Conservation (phyloP, 2,113 vertebrate species). For the Caranx ignobilis region DNA sequence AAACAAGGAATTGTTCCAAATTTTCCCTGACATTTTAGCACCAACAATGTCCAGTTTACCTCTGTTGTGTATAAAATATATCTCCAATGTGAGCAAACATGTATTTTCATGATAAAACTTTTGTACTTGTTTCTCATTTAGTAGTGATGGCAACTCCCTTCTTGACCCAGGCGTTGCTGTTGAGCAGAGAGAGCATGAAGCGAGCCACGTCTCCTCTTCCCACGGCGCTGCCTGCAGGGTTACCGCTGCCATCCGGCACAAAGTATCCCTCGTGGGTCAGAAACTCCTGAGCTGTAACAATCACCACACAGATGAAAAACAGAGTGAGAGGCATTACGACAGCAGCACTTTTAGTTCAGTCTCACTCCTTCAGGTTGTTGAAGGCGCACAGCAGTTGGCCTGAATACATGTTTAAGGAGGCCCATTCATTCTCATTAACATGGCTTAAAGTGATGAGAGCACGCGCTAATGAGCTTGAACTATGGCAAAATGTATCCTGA, state of each 20-base stretch:
- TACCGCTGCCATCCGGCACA: constrained; percentile 71
- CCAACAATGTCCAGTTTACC: not conserved
- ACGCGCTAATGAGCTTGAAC: constrained; percentile 26
- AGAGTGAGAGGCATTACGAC: not conserved
- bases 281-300: constrained; percentile 80
- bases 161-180: constrained; percentile 80
- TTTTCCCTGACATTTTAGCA: no score
- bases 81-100: not conserved
- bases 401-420: not conserved
- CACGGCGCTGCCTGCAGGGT: constrained; percentile 62
- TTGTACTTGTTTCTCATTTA: constrained; percentile 59
- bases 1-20: no score
- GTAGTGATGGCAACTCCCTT: constrained; percentile 80
- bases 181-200: constrained; percentile 83
- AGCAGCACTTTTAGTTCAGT: not conserved
- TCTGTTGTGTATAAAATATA: no score
- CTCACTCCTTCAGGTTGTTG: not conserved
- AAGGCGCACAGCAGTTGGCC: not conserved
- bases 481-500: constrained; percentile 22
- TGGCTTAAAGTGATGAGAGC: not conserved
- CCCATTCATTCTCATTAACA: constrained; percentile 3
- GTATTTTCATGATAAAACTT: not conserved
- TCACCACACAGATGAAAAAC: constrained; percentile 1
- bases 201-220: constrained; percentile 79
- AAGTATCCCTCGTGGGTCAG: constrained; percentile 82